Conservation (phyloP, 1,140 invertebrate genomes). For the Cotesia glomerata region DNA sequence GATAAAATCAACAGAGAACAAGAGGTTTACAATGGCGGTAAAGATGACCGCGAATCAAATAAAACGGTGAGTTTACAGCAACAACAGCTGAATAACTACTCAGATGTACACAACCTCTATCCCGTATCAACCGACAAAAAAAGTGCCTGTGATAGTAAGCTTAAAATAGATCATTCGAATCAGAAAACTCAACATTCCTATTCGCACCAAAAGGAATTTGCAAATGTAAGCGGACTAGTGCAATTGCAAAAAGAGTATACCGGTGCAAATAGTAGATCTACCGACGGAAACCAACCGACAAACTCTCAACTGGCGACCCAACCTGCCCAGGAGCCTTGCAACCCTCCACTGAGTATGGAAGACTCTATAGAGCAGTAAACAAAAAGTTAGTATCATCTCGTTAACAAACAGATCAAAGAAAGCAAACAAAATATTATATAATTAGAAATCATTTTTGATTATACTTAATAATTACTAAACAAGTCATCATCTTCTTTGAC, state of each 20-base stretch:
- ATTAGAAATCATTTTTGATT: not conserved
- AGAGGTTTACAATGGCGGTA: slow-evolving; percentile 46
- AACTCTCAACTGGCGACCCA: slow-evolving; percentile 32
- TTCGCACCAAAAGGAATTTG: slow-evolving; percentile 40
- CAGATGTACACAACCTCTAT: slow-evolving; percentile 60
- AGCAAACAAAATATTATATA: slow-evolving; percentile 10
- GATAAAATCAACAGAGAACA: slow-evolving; percentile 53
- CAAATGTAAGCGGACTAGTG: slow-evolving; percentile 53
- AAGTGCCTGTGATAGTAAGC: slow-evolving; percentile 66
- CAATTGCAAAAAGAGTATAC: slow-evolving; percentile 56
- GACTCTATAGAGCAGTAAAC: slow-evolving; percentile 60
- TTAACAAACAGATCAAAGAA: slow-evolving; percentile 19
- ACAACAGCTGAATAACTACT: slow-evolving; percentile 56
- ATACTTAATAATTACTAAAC: not conserved
- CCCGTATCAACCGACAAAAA: slow-evolving; percentile 64
- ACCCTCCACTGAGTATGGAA: slow-evolving; percentile 53
- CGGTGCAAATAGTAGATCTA: slow-evolving; percentile 31
- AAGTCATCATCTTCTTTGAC: not conserved
- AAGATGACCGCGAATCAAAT: slow-evolving; percentile 46
- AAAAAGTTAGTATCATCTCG: slow-evolving; percentile 35
- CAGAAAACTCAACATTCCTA: slow-evolving; percentile 60
- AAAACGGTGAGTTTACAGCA: slow-evolving; percentile 43
- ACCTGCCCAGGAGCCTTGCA: slow-evolving; percentile 49
- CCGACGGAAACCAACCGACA: slow-evolving; percentile 34
- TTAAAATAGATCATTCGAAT: slow-evolving; percentile 65